Evolutionary conservation across 2,113 vertebrate species (phyloP).

Genomic region (Pionites leucogaster): DNA sequence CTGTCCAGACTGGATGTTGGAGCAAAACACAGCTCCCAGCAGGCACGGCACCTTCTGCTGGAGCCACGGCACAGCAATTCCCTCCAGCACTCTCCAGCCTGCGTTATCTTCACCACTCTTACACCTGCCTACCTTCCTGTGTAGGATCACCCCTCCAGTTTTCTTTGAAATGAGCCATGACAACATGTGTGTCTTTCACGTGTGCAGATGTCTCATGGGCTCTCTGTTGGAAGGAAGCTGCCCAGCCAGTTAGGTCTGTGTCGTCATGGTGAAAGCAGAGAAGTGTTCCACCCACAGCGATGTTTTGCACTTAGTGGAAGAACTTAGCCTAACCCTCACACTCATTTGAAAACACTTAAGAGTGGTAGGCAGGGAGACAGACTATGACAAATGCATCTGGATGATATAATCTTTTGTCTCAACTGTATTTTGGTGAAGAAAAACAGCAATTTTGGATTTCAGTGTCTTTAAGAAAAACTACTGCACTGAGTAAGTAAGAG

Average conservation of each 20-base stretch:
- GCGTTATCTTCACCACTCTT: background rate
- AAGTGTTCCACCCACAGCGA: background rate
- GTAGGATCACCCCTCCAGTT: background rate
- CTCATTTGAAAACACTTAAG: background rate
- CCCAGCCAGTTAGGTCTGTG: slow-evolving; percentile 24
- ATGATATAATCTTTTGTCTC: background rate
- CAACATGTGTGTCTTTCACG: background rate
- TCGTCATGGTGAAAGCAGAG: background rate
- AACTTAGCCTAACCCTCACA: background rate
- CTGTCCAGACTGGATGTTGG: background rate
- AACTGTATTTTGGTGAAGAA: background rate
- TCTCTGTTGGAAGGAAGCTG: slow-evolving; percentile 30
- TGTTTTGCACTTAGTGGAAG: slow-evolving; percentile 12
- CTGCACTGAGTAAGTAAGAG: background rate
- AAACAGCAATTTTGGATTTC: background rate
- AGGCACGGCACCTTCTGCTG: background rate
- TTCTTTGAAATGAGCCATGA: background rate
- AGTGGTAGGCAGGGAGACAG: background rate
- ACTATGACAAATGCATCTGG: slow-evolving; percentile 26
- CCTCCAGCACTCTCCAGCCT: background rate
- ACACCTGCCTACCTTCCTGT: background rate
- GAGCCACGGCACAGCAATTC: background rate
- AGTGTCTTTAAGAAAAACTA: background rate
- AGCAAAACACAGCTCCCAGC: background rate
- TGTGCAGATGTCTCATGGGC: background rate